phyloP scores from a whole-genome alignment of 2,113 vertebrate species.

The Eira barbara region DNA sequence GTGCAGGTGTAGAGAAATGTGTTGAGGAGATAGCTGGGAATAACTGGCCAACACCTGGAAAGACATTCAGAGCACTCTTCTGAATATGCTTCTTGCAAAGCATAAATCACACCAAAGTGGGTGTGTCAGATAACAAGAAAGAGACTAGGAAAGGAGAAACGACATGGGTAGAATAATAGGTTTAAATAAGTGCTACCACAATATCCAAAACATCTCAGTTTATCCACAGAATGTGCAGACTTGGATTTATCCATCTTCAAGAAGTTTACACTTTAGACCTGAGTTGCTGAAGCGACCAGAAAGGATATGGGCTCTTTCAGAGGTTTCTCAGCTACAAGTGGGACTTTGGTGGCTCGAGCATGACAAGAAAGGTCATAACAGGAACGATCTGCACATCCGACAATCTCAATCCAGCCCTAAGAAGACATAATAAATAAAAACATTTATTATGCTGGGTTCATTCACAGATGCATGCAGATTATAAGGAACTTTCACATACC shows the following conservation, averaged over 20 bases:
- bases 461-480: background rate
- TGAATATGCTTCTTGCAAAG: background rate
- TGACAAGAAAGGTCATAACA: slow-evolving; percentile 97
- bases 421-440: slow-evolving; percentile 5
- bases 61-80: background rate
- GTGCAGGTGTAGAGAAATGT: background rate
- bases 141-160: background rate
- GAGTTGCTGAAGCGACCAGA: background rate
- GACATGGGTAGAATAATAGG: background rate
- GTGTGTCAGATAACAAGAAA: background rate
- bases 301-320: slow-evolving; percentile 99
- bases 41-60: background rate
- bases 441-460: background rate
- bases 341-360: slow-evolving; percentile 94
- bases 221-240: background rate
- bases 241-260: background rate
- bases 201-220: background rate
- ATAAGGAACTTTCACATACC: background rate
- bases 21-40: background rate
- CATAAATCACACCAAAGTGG: background rate
- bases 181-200: background rate
- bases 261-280: background rate
- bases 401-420: slow-evolving; percentile 99
- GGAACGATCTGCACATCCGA: slow-evolving; percentile 96
- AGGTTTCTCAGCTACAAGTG: slow-evolving; percentile 95